Evolutionary conservation across 2,113 vertebrate species (phyloP), one percentile per base, ranked within the genome.

Genomic region (Corapipo altera): DNA sequence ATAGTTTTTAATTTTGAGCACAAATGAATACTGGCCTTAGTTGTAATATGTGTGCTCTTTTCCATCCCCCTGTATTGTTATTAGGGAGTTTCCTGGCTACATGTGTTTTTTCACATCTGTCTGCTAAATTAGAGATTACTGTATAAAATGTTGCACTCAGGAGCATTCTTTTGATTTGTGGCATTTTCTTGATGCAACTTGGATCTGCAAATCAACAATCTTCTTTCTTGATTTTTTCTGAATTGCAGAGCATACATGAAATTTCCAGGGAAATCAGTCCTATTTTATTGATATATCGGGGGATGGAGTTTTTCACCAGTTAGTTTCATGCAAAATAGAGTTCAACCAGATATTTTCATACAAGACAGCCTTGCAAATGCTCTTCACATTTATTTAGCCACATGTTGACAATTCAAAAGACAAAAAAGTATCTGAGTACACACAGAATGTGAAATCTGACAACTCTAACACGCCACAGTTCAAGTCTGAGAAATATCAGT

Each of bases 1-100:
- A 41, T 20, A 54, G 17, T 41, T 94, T 96, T 93, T n/a, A 71
- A 85, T 91, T 95, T 93, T 51, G 48, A 95, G 33, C 51, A 41
- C 17, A 65, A 66, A 78, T 57, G 19, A 57, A 46, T 65, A 61
- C 24, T 58, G 51, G 30, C 9, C 51, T 71, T 32, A 79, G 18
- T 15, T 77, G 32, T 43, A 88, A 73, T 26, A 13, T 6, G 14
- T 58, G 17, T 78, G 28, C 13, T 93, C 19, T 62, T 85, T 83
- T 77, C 62, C 35, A 87, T 33, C 8, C 26, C 22, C 21, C 26
- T 48, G 9, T 48, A 59, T 54, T 58, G 49, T 39, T 69, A 51
- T 81, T 57, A 71, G 59, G 76, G 67, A 79, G 10, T 64, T 85
- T 67, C 77, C 66, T 67, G 59, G 26, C 30, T 69, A 21, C 8